Base-by-base conservation (phyloP, 2,888 invertebrate species). In the Herminia tarsipennalis region DNA sequence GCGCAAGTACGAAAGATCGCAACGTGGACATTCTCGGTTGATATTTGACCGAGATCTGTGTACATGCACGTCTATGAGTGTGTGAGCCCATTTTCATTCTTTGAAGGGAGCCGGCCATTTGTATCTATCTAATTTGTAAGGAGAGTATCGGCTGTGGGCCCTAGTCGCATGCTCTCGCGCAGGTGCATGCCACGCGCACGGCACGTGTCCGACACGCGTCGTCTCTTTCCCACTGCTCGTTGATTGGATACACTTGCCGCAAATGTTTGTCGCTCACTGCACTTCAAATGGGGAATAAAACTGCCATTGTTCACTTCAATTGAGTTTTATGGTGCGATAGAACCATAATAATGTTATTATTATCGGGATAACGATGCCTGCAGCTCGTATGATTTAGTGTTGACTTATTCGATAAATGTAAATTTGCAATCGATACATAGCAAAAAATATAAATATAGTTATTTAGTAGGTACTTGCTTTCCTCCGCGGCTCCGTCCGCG, bases 191-290 rank as follows among this genome's bases (percentile, higher is more conserved):
- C 83, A 76, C 82, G 81, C 68, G 81, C 20, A 61, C 33, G 53
- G 62, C 81, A 67, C 81, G 83, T 68, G 82, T 1, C 70, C 0
- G 39, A 36, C 80, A 71, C 79, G 77, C 66, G 76, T 16, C 56
- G 47, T 36, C 34, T 58, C 47, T 39, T 25, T 56, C 46, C 42
- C 57, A 36, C 39, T 35, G 50, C 56, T 56, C 69, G 67, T 64
- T 73, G 82, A 86, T 86, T 83, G 70, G 78, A 76, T 73, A 76
- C 89, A 88, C 88, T 88, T 86, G 87, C 84, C 83, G 73, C 84
- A 80, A 83, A 76, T 80, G 75, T 80, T 76, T 77, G 75, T 76
- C 74, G 64, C 76, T 66, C 56, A 54, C 56, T 69, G 64, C 63
- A 65, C 69, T 66, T 72, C 74, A 76, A 78, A 70, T 77, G 69